Conservation (phyloP, 2,113 vertebrate genomes). For the Hydrolagus affinis region DNA sequence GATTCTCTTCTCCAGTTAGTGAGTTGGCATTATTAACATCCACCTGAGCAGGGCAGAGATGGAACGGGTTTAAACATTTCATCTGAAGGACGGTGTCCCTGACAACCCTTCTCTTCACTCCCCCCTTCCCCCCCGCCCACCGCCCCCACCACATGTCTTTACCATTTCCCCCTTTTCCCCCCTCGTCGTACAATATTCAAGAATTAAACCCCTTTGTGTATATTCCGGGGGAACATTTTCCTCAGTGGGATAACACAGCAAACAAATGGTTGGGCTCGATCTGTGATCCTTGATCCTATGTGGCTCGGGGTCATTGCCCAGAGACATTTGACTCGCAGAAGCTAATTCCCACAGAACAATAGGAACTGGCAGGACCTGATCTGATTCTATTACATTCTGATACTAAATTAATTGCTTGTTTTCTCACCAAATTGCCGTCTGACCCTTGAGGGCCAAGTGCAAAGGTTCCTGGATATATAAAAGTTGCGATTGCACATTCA, state of each 20-base stretch:
- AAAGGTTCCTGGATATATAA: slow-evolving; percentile 9
- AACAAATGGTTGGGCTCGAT: slow-evolving; percentile 9
- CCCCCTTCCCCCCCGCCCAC: too few species aligned
- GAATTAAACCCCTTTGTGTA: slow-evolving; percentile 17
- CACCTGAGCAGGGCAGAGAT: too few species aligned
- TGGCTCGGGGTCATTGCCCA: slow-evolving; percentile 57
- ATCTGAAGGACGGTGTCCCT: too few species aligned
- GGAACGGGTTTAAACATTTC: too few species aligned
- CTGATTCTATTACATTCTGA: slow-evolving; percentile 67
- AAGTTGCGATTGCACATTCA: slow-evolving; percentile 12
- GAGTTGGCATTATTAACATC: too few species aligned
- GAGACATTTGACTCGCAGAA: slow-evolving; percentile 62
- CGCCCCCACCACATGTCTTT: too few species aligned
- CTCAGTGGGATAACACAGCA: slow-evolving; percentile 21
- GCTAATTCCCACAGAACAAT: slow-evolving; percentile 70
- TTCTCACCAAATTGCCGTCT: slow-evolving; percentile 46
- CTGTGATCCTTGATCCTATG: slow-evolving; percentile 43
- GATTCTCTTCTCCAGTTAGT: too few species aligned
- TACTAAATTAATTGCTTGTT: slow-evolving; percentile 68
- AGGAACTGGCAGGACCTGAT: slow-evolving; percentile 41
- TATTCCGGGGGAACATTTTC: slow-evolving; percentile 6
- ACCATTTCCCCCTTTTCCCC: too few species aligned
- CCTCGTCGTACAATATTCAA: background rate
- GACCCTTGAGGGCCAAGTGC: slow-evolving; percentile 49
- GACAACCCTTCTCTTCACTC: too few species aligned